A percentile compares a stretch with the other conserved stretches of the same genome.
phyloP scores from a whole-genome alignment of 2,888 invertebrate genomes.

The Alentia gelatinosa region DNA sequence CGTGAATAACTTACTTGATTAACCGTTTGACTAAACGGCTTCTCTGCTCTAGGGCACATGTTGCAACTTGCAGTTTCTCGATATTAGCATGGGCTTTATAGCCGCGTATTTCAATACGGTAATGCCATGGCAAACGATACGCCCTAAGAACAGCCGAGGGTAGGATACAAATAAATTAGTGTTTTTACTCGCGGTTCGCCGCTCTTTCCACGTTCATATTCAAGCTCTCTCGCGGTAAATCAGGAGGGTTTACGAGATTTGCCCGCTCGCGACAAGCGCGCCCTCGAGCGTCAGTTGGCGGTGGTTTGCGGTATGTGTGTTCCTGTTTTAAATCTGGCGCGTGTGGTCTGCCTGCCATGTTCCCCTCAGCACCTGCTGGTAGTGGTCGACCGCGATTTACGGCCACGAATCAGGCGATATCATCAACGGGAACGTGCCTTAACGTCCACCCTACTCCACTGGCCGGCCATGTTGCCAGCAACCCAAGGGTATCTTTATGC shows the following conservation, averaged over 20 bases:
- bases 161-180: neutral
- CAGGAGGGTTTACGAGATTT: neutral
- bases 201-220: neutral
- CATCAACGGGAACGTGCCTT: neutral
- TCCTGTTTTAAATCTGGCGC: constrained; percentile 19
- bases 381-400: neutral
- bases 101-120: neutral
- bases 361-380: neutral
- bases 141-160: neutral
- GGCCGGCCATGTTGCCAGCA: too few relatives aligned
- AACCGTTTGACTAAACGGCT: neutral
- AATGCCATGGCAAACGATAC: neutral
- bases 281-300: neutral
- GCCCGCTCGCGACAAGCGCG: neutral
- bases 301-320: constrained; percentile 27
- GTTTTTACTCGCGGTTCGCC: neutral
- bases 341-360: neutral
- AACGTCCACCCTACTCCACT: neutral
- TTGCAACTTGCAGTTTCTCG: neutral
- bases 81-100: neutral
- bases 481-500: neutral
- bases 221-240: neutral
- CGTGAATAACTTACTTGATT: constrained; percentile 1
- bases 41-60: neutral
- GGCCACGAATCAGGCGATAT: constrained; percentile 7